A percentile compares a stretch with the other conserved stretches of the same genome.
phyloP scores from a whole-genome alignment of 2,797 vertebrate genomes.

The Sebastiscus tertius region DNA sequence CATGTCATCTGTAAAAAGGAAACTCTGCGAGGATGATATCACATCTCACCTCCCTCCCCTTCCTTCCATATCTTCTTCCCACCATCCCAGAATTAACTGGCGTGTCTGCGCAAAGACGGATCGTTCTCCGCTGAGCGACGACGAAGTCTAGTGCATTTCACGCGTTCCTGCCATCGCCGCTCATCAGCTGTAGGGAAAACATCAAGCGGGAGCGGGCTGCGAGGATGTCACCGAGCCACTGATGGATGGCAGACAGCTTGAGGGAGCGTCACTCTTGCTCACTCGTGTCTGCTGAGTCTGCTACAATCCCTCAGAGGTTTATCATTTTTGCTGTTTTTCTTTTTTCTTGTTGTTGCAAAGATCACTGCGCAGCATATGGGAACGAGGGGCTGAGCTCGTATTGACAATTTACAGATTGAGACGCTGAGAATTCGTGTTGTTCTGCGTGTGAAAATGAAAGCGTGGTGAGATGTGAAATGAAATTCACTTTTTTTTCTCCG shows the following conservation, averaged over 20 bases:
- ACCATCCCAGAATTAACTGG: conserved; percentile 12
- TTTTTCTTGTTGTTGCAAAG: background rate
- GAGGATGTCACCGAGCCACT: conserved; percentile 32
- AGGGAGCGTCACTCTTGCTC: conserved; percentile 50
- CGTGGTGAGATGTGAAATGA: conserved; percentile 49
- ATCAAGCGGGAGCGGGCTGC: conserved; percentile 21
- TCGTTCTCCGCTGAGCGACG: background rate
- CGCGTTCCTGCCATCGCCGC: conserved; percentile 11
- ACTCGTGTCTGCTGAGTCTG: conserved; percentile 58
- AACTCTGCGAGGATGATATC: conserved; percentile 31
- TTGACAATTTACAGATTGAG: conserved; percentile 27
- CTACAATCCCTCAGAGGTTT: conserved; percentile 33
- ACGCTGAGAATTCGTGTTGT: conserved; percentile 20
- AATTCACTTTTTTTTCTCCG: conserved; percentile 5
- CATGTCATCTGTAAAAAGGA: conserved; percentile 27
- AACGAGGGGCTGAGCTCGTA: background rate
- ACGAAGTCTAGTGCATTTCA: conserved; percentile 28
- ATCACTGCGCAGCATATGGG: conserved; percentile 20
- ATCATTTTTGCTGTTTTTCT: conserved; percentile 3
- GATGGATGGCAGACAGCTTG: conserved; percentile 63
- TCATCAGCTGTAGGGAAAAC: conserved; percentile 48
- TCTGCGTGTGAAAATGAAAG: conserved; percentile 40
- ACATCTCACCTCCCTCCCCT: conserved; percentile 1
- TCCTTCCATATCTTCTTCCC: background rate
- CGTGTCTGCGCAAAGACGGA: conserved; percentile 5